These are phyloP conservation scores for Junco hyemalis DNA, from an alignment of 2,113 vertebrate species.

Conservation along the genomic window DNA sequence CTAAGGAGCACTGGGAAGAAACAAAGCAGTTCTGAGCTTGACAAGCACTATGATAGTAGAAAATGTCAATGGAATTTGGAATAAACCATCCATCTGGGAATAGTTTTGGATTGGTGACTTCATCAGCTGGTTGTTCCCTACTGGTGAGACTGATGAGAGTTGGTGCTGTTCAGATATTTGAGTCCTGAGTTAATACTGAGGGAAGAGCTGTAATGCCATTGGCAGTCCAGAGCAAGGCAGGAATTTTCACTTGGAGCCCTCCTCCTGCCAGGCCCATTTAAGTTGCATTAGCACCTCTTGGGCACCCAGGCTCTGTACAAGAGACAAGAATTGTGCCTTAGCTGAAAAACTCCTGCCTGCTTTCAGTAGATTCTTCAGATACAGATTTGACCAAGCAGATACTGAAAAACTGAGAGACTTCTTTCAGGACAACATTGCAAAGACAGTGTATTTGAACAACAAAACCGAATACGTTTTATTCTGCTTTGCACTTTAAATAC, in stretches of 20 bases:
- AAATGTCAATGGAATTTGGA: neutral
- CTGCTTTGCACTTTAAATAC: neutral
- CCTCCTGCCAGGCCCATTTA: neutral
- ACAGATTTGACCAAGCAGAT: neutral
- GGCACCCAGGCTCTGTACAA: neutral
- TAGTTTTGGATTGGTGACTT: neutral
- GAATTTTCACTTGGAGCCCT: neutral
- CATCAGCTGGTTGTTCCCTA: neutral
- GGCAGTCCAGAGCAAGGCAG: neutral
- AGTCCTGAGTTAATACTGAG: neutral
- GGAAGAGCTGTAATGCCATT: neutral
- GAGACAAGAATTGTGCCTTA: neutral
- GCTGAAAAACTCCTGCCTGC: neutral
- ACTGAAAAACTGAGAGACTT: neutral
- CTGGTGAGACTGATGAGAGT: neutral
- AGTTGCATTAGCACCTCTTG: neutral
- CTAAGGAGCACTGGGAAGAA: neutral
- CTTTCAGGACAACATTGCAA: neutral
- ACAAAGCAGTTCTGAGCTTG: neutral
- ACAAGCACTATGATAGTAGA: neutral
- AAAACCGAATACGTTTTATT: neutral
- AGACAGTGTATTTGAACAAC: neutral
- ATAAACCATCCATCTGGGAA: neutral
- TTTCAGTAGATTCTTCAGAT: neutral
- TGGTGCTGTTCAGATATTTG: neutral